Evolutionary conservation across 1,140 invertebrate genomes (phyloP).

Genomic region (Aphaenogaster ashmeadi): DNA sequence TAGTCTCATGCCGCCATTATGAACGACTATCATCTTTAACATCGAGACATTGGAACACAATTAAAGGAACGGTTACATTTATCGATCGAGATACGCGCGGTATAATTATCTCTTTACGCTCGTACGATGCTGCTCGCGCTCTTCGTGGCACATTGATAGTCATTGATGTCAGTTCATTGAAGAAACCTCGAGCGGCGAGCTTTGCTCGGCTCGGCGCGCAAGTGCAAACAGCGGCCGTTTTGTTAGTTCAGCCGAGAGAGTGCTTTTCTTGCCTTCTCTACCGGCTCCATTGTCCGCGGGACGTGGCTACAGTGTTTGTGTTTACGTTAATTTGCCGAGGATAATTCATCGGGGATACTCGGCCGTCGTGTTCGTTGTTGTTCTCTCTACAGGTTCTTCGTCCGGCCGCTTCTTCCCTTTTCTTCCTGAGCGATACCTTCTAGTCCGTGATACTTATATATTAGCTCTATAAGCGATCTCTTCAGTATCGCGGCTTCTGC

Average conservation of each 20-base stretch:
- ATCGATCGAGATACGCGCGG: conserved; percentile 27
- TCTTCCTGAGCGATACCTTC: conserved; percentile 25
- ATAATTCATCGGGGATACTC: conserved; percentile 65
- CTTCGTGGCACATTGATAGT: conserved; percentile 55
- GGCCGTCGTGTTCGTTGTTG: conserved; percentile 42
- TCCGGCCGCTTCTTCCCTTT: conserved; percentile 4
- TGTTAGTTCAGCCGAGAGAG: conserved; percentile 60
- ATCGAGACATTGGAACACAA: background rate
- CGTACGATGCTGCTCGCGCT: conserved; percentile 27
- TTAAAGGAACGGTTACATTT: conserved; percentile 22
- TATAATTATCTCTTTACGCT: conserved; percentile 55
- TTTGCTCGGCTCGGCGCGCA: conserved; percentile 47
- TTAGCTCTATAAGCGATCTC: conserved; percentile 49
- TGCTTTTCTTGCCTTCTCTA: conserved; percentile 63
- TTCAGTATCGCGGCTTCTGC: conserved; percentile 18
- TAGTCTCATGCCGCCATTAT: background rate
- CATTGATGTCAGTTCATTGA: conserved; percentile 63
- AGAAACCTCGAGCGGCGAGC: conserved; percentile 52
- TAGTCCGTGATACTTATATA: conserved; percentile 18
- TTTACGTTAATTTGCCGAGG: conserved; percentile 67
- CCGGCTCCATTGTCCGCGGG: conserved; percentile 50
- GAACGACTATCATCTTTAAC: background rate
- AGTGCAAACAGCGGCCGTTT: conserved; percentile 64
- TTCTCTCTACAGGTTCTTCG: conserved; percentile 51
- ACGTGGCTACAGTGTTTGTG: conserved; percentile 60